Conservation (phyloP, 2,888 invertebrate genomes). For the Helleia helle region DNA sequence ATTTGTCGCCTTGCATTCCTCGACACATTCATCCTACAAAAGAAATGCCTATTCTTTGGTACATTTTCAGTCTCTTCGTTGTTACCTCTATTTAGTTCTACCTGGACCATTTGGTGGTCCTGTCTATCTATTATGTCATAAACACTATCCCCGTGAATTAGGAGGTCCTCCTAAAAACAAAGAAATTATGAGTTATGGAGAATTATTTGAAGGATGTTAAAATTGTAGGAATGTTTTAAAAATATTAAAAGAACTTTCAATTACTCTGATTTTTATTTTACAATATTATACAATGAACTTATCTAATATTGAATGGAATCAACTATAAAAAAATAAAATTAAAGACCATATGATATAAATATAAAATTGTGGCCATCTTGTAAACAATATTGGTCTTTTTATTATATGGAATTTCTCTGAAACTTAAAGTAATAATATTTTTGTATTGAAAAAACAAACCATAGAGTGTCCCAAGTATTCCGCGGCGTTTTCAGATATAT, state of each 20-base stretch:
- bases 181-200: too few relatives aligned
- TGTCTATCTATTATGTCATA: constrained; percentile 99
- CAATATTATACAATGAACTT: too few relatives aligned
- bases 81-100: constrained; percentile 83
- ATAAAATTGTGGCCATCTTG: too few relatives aligned
- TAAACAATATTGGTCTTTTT: too few relatives aligned
- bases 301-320: too few relatives aligned
- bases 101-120: constrained; percentile 96
- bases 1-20: constrained; percentile 97
- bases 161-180: constrained; percentile 94
- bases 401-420: too few relatives aligned
- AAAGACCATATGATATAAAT: too few relatives aligned
- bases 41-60: constrained; percentile 84
- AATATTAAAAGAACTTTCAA: too few relatives aligned
- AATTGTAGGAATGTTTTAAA: too few relatives aligned
- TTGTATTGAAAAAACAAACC: constrained; percentile 75
- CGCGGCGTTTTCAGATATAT: constrained; percentile 99
- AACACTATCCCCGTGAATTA: constrained; percentile 98
- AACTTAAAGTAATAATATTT: too few relatives aligned
- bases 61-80: constrained; percentile 70
- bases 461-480: constrained; percentile 99
- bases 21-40: constrained; percentile 99
- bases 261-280: background rate
- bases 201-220: too few relatives aligned
- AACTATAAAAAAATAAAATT: too few relatives aligned